A percentile compares a stretch with the other conserved stretches of the same genome.
phyloP scores from a whole-genome alignment of 2,888 invertebrate species.

The Pandemis heparana region DNA sequence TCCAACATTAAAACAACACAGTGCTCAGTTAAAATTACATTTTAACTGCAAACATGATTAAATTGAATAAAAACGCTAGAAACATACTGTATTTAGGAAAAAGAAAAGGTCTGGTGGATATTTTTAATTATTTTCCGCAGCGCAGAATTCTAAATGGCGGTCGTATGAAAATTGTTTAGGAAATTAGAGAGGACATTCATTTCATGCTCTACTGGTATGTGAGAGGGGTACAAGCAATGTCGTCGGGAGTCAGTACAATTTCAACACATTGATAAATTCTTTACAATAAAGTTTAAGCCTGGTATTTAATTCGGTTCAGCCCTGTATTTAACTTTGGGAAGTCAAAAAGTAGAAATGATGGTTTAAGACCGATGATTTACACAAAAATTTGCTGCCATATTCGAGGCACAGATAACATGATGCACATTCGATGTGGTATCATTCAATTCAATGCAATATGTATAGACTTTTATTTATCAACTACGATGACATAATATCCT shows the following conservation, averaged over 20 bases:
- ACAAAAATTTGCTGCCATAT: not conserved
- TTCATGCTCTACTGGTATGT: not conserved
- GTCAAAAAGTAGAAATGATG: too few relatives aligned
- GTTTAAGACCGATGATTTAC: not conserved
- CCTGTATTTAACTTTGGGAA: not conserved
- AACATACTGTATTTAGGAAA: slow-evolving; percentile 39
- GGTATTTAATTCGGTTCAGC: not conserved
- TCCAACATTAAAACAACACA: not conserved
- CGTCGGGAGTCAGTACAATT: not conserved
- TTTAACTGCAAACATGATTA: slow-evolving; percentile 49
- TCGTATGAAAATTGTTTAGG: slow-evolving; percentile 36
- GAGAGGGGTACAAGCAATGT: not conserved
- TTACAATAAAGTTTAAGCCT: not conserved
- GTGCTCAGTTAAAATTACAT: not conserved
- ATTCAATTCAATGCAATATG: too few relatives aligned
- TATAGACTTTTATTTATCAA: too few relatives aligned
- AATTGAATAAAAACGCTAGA: slow-evolving; percentile 48
- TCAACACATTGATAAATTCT: slow-evolving; percentile 4
- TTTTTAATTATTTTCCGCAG: slow-evolving; percentile 45
- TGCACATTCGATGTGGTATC: not conserved
- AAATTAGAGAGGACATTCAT: slow-evolving; percentile 19
- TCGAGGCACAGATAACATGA: not conserved
- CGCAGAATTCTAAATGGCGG: slow-evolving; percentile 38
- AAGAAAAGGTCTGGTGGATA: slow-evolving; percentile 34
- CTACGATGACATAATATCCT: too few relatives aligned